phyloP scores from a whole-genome alignment of 2,797 vertebrate genomes.

The Arremon brunneinucha region DNA sequence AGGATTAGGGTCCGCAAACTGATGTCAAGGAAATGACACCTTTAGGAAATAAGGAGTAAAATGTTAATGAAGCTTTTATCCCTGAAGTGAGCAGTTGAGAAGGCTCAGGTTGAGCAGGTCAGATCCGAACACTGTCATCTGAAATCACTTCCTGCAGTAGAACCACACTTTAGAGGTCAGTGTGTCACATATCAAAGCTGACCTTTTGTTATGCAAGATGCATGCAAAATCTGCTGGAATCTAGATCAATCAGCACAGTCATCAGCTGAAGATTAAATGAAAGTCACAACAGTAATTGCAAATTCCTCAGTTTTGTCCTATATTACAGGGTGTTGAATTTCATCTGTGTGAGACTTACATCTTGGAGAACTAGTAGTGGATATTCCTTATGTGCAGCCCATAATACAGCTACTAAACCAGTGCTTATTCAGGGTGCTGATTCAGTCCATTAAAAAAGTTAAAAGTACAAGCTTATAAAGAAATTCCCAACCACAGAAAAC shows the following conservation, averaged over 20 bases:
- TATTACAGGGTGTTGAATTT: constrained; percentile 54
- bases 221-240: constrained; percentile 66
- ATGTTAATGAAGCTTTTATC: neutral
- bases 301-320: constrained; percentile 61
- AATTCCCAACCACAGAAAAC: neutral
- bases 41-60: neutral
- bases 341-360: constrained; percentile 16
- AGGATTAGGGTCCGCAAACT: neutral
- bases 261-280: constrained; percentile 70
- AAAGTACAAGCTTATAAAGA: constrained; percentile 15
- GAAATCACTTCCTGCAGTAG: constrained; percentile 49
- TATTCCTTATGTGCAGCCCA: constrained; percentile 36
- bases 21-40: neutral
- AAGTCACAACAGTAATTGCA: constrained; percentile 72
- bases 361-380: constrained; percentile 21
- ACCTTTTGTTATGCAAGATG: constrained; percentile 60
- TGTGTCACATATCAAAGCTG: constrained; percentile 65
- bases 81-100: neutral
- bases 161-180: constrained; percentile 49
- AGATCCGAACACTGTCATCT: neutral
- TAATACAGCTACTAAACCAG: constrained; percentile 12
- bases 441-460: constrained; percentile 42
- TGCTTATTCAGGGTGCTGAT: constrained; percentile 10
- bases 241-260: constrained; percentile 65
- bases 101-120: neutral